phyloP scores from a whole-genome alignment of 2,888 invertebrate species.

The Phrixothrix hirtus region DNA sequence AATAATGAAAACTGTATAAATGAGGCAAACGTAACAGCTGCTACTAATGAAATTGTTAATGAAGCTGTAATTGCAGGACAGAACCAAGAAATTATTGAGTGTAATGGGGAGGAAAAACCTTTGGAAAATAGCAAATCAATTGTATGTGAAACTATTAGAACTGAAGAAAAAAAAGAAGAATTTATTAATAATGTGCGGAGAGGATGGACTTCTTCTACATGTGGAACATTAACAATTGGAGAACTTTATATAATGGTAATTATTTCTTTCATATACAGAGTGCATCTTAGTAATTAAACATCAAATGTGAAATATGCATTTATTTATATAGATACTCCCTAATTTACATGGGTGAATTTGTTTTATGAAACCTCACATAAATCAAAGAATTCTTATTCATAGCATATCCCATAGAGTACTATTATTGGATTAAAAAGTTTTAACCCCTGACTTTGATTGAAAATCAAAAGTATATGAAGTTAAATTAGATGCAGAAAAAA shows the following conservation, averaged over 20 bases:
- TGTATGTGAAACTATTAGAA: conserved; percentile 42
- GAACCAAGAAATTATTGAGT: conserved; percentile 49
- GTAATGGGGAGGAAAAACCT: conserved; percentile 57
- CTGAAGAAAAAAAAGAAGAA: conserved; percentile 31
- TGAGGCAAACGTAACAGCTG: conserved; percentile 7
- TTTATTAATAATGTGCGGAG: conserved; percentile 58
- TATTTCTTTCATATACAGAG: conserved; percentile 3
- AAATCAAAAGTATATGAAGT: too few relatives aligned
- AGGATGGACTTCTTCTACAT: conserved; percentile 81
- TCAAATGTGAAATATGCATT: too few relatives aligned
- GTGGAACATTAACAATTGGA: conserved; percentile 81
- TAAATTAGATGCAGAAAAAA: too few relatives aligned
- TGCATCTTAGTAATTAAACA: too few relatives aligned
- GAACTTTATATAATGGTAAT: conserved; percentile 87
- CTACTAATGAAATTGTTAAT: conserved; percentile 41
- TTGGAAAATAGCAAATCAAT: too few relatives aligned
- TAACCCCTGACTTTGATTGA: too few relatives aligned
- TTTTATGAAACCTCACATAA: too few relatives aligned
- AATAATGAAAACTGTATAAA: conserved; percentile 37
- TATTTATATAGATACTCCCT: too few relatives aligned
- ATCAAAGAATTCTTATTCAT: too few relatives aligned
- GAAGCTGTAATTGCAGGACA: conserved; percentile 50
- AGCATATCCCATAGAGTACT: too few relatives aligned
- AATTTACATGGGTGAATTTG: too few relatives aligned
- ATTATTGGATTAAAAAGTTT: too few relatives aligned